These are phyloP conservation scores for Alectura lathami DNA, from an alignment of 2,113 vertebrate species.

Conservation along the genomic window DNA sequence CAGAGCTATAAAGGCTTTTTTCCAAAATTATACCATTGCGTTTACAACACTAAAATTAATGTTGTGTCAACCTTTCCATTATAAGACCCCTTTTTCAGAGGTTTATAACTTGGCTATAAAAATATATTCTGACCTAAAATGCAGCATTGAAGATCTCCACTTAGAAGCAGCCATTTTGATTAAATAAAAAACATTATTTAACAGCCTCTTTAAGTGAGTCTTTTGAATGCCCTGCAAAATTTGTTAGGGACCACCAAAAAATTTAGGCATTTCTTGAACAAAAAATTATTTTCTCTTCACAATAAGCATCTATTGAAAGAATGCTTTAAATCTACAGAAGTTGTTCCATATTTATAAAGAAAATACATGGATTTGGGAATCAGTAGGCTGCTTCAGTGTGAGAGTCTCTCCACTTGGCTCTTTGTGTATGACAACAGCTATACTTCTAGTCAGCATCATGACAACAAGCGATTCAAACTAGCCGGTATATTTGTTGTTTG, in stretches of 20 bases:
- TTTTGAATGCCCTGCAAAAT: neutral
- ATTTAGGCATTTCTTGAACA: neutral
- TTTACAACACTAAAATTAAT: slow-evolving; percentile 76
- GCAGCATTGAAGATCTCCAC: slow-evolving; percentile 14
- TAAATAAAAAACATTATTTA: slow-evolving; percentile 39
- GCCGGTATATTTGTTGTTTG: neutral
- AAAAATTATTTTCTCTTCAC: neutral
- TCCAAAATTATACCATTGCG: slow-evolving; percentile 75
- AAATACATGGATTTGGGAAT: neutral
- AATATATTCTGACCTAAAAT: slow-evolving; percentile 61
- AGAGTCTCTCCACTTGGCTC: neutral
- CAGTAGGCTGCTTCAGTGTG: neutral
- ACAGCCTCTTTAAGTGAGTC: neutral
- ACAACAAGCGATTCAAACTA: neutral
- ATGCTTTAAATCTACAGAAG: neutral
- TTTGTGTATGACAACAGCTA: neutral
- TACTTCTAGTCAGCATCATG: neutral
- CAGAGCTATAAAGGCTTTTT: slow-evolving; percentile 71
- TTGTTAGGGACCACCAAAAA: neutral
- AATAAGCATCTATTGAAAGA: neutral
- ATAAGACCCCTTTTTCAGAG: slow-evolving; percentile 58
- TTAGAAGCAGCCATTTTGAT: slow-evolving; percentile 43
- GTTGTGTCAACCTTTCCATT: slow-evolving; percentile 81
- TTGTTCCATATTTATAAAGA: neutral
- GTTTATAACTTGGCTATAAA: slow-evolving; percentile 68